Evolutionary conservation across 1,140 invertebrate genomes (phyloP).

Genomic region (Nylanderia fulva): DNA sequence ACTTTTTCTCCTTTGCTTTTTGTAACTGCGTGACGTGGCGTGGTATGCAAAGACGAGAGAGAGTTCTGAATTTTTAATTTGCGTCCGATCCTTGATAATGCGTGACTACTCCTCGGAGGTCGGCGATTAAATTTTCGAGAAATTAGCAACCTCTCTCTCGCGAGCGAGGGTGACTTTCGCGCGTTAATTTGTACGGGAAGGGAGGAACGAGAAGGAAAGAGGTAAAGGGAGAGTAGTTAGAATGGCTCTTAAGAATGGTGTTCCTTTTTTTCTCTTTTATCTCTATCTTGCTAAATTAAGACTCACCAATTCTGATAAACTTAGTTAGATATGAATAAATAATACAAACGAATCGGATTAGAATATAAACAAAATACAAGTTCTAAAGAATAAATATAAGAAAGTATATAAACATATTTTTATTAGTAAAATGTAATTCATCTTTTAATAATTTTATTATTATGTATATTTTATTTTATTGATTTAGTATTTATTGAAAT

Average conservation of each 20-base stretch:
- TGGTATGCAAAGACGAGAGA: conserved; percentile 9
- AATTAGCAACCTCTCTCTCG: conserved; percentile 68
- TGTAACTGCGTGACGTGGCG: conserved; percentile 24
- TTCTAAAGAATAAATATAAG: no score
- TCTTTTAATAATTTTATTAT: no score
- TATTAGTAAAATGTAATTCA: no score
- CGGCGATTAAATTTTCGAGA: conserved; percentile 72
- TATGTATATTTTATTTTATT: no score
- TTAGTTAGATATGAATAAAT: background rate
- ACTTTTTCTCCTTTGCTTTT: conserved; percentile 58
- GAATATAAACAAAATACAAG: background rate
- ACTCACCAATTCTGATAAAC: background rate
- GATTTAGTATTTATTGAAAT: no score
- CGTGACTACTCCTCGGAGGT: background rate
- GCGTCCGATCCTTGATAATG: conserved; percentile 61
- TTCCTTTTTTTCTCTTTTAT: background rate
- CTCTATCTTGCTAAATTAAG: background rate
- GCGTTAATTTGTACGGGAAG: conserved; percentile 22
- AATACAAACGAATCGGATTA: background rate
- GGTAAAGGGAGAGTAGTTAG: no score
- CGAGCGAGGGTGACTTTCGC: conserved; percentile 4
- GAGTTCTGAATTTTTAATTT: conserved; percentile 65
- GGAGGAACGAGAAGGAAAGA: no score
- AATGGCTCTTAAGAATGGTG: conserved; percentile 20
- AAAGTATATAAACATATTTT: no score